Evolutionary conservation across 2,888 invertebrate genomes (phyloP).

Genomic region (Sturmia bella): DNA sequence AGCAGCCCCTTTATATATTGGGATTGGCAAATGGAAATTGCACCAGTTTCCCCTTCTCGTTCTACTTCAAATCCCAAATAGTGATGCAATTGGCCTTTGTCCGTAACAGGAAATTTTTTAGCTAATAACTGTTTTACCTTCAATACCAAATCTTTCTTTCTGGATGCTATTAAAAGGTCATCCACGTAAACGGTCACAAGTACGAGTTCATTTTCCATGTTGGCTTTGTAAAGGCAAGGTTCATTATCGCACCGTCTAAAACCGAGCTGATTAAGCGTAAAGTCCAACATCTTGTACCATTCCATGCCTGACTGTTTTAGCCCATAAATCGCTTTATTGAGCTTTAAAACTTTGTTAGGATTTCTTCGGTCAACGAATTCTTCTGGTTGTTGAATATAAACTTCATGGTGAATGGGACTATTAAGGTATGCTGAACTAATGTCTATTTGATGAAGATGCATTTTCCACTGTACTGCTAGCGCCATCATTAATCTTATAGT

Average conservation of each 20-base stretch:
- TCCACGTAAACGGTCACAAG: conserved; percentile 7
- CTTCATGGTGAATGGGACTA: conserved; percentile 13
- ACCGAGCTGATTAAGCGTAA: not conserved
- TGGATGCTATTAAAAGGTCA: not conserved
- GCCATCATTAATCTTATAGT: conserved; percentile 54
- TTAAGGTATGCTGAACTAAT: conserved; percentile 57
- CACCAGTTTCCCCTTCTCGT: not conserved
- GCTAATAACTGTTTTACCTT: conserved; percentile 12
- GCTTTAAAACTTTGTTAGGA: conserved; percentile 9
- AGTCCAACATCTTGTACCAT: conserved; percentile 68
- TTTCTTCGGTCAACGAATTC: not conserved
- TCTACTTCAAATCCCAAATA: conserved; percentile 7
- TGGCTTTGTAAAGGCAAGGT: not conserved
- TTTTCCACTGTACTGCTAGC: conserved; percentile 49
- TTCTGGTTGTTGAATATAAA: conserved; percentile 44
- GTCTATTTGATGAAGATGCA: too few species aligned
- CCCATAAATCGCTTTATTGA: too few species aligned
- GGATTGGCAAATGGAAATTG: conserved; percentile 2
- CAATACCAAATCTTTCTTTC: not conserved
- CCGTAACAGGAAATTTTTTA: conserved; percentile 17
- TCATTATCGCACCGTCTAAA: not conserved
- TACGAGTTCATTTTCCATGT: not conserved
- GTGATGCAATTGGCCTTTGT: conserved; percentile 15
- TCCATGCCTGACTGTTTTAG: conserved; percentile 71
- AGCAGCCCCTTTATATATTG: conserved; percentile 26